A percentile compares a stretch with the other conserved stretches of the same genome.
phyloP scores from a whole-genome alignment of 2,797 vertebrate species.

The Rousettus madagascariensis region DNA sequence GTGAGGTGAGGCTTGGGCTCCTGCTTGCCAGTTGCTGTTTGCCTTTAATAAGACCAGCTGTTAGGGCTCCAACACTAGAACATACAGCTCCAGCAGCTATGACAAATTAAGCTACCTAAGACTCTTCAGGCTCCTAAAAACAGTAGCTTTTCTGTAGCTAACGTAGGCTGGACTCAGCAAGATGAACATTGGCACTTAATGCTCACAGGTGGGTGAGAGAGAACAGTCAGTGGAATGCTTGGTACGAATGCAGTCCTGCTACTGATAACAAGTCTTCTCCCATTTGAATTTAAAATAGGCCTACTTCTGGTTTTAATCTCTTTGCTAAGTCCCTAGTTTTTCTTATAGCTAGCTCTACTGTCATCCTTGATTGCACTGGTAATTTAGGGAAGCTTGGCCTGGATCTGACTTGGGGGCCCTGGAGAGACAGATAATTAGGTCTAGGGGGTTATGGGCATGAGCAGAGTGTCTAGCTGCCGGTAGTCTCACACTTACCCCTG shows the following conservation, averaged over 20 bases:
- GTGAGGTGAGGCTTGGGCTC: neutral
- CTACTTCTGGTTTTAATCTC: neutral
- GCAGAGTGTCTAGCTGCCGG: neutral
- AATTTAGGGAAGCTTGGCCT: neutral
- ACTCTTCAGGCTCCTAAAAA: neutral
- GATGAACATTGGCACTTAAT: neutral
- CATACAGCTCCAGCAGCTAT: neutral
- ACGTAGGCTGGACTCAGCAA: neutral
- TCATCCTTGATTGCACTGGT: neutral
- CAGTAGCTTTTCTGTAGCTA: neutral
- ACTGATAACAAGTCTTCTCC: neutral
- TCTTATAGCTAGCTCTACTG: neutral
- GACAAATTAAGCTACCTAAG: neutral
- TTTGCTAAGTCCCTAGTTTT: neutral
- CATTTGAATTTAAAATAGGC: neutral
- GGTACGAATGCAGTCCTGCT: neutral
- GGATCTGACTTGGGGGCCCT: neutral
- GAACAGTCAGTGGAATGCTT: neutral
- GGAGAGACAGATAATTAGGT: neutral
- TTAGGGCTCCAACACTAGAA: neutral
- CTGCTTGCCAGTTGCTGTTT: neutral
- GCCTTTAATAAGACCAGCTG: conserved; percentile 1
- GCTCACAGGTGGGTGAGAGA: too few relatives aligned
- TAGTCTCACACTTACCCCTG: neutral
- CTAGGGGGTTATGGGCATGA: fast-evolving